Conservation (phyloP, 2,113 vertebrate species). For the Sorex fumeus region DNA sequence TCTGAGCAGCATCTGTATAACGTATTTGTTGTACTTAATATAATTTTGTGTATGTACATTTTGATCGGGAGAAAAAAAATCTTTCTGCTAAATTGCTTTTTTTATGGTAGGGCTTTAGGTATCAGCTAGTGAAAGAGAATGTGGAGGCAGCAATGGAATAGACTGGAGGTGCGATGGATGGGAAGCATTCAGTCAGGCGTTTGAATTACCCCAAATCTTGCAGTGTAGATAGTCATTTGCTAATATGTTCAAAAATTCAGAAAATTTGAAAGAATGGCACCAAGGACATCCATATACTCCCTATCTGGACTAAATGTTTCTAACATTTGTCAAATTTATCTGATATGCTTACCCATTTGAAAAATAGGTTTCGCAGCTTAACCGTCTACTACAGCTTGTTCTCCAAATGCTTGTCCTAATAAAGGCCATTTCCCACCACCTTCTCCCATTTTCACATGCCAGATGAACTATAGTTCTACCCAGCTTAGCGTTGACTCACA, state of each 20-base stretch:
- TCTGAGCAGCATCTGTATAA: not conserved
- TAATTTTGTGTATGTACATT: not conserved
- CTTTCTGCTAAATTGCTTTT: not conserved
- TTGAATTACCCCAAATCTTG: not conserved
- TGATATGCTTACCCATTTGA: not conserved
- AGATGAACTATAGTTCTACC: not conserved
- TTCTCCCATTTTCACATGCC: not conserved
- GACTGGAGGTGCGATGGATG: not conserved
- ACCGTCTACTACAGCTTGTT: too few species aligned
- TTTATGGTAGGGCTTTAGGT: not conserved
- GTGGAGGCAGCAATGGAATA: not conserved
- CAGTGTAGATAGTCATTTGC: not conserved
- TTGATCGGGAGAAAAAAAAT: not conserved
- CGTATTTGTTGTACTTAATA: not conserved
- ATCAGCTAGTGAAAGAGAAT: not conserved
- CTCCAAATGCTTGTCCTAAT: not conserved
- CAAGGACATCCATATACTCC: not conserved
- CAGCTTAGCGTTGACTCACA: slow-evolving; percentile 8
- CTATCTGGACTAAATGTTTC: not conserved
- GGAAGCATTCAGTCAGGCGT: not conserved
- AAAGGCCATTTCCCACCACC: not conserved
- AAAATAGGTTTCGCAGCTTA: not conserved
- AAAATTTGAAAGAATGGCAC: not conserved
- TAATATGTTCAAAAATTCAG: not conserved
- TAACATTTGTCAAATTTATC: not conserved